Base-by-base conservation (phyloP, 30 jellyfish, hydroid and myxozoan species). In the Clytia hemisphaerica region DNA sequence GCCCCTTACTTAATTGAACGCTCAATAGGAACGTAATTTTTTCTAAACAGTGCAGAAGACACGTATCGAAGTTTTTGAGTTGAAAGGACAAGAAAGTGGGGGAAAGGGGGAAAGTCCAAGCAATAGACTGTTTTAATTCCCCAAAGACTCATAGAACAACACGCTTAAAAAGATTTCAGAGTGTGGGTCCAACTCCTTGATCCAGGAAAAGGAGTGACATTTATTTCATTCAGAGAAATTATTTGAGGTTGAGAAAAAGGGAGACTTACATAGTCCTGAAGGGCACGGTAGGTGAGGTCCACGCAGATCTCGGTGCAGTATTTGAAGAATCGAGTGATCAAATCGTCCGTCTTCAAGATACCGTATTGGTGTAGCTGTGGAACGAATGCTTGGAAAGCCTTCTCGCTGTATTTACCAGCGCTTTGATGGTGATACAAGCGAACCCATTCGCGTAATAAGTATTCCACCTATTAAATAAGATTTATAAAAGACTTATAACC, bases 291-390 rank as follows among this genome's bases (percentile, higher is more conserved):
- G 28, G 96, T 86, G 14, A 86, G 46, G 50, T 61, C 85, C 53
- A 86, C 96, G 55, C 96, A 86, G 6, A 86, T 86, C 83, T 86
- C 96, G 4, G 96, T 86, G 78, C 96, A 86, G 10, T 79, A 51
- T 4, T 91, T 85, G 79, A 86, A 86, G 65, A 86, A 86, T 45
- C 96, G 72, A 34, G 96, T 86, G 40, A 86, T 86, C 62, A 86
- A 77, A 61, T 86, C 96, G 57, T 86, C 96, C 10, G 94, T 86
- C 57, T 86, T 86, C 67, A 86, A 73, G 25, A 86, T 86, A 26
- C 96, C 96, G 47, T 79, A 86, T 61, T 86, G 96, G 53, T 86
- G 96, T 16, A 86, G 87, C 79, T 86, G 96, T 29, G 87, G 96
- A 27, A 86, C 96, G 37, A 86, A 86, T 2, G 88, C 92, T 46